Conservation (phyloP, 1,140 invertebrate species). For the Antheraea pernyi region DNA sequence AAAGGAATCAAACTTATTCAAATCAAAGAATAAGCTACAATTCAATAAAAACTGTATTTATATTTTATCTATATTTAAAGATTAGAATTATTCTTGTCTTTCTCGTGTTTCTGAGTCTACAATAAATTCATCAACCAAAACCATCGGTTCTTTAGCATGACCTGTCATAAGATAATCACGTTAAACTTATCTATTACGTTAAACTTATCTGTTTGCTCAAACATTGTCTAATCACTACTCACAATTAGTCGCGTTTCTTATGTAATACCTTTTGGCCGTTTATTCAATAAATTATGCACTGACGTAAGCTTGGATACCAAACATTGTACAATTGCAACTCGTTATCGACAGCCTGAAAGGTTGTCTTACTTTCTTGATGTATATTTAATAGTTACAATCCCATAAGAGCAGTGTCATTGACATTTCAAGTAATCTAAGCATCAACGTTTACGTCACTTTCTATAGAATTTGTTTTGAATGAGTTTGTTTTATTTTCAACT, state of each 20-base stretch:
- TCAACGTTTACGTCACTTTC: too few relatives aligned
- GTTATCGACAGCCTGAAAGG: slow-evolving; percentile 5
- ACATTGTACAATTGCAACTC: slow-evolving; percentile 3
- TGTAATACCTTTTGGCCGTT: neutral
- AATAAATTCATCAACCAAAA: neutral
- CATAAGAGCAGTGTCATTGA: slow-evolving; percentile 8
- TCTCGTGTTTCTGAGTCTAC: too few relatives aligned
- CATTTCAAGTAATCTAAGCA: neutral
- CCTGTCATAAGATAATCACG: slow-evolving; percentile 17
- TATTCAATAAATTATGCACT: slow-evolving; percentile 5
- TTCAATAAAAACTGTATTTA: too few relatives aligned
- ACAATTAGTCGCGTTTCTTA: slow-evolving; percentile 14
- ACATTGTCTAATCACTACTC: slow-evolving; percentile 19
- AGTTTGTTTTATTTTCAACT: neutral
- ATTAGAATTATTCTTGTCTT: too few relatives aligned
- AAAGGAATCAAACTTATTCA: too few relatives aligned
- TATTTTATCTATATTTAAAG: too few relatives aligned
- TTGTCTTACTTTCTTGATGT: slow-evolving; percentile 11
- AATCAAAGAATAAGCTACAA: too few relatives aligned
- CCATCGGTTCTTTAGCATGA: slow-evolving; percentile 10
- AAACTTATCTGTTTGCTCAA: neutral
- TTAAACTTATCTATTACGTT: slow-evolving; percentile 23
- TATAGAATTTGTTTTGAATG: neutral
- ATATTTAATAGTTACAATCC: slow-evolving; percentile 12
- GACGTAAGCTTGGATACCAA: slow-evolving; percentile 6